Evolutionary conservation across 2,888 invertebrate genomes (phyloP), one percentile per base, ranked within the genome.

Genomic region (Platycnemis pennipes): DNA sequence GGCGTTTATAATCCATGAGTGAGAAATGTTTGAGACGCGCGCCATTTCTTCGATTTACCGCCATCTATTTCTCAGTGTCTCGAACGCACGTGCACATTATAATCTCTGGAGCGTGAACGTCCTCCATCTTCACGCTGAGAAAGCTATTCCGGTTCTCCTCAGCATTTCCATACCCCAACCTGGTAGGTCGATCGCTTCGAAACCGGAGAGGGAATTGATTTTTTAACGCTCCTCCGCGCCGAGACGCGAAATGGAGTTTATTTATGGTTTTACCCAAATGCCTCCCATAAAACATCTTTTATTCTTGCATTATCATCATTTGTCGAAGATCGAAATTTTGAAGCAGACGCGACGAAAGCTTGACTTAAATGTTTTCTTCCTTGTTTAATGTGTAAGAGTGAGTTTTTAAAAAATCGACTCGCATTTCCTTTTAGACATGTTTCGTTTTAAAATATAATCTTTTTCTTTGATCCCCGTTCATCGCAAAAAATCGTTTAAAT

Each of bases 141-240:
- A 37, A 11, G 77, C 37, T 77, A 37, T 77, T 77, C 77, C 77
- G 77, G 77, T 77, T 77, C 77, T 26, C 37, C 11, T 77, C n/a
- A n/a, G 77, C 8, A 77, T 77, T 37, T 77, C 77, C 77, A 77
- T 77, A 77, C 37, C 77, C 77, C 11, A 77, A 37, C 31, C 77
- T 16, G 31, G 77, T 16, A 77, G 16, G 31, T 11, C 16, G 5
- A 37, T 37, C 77, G 77, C 77, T 77, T 26, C 13, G 37, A 77
- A 77, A 77, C 77, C 77, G 77, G 77, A 77, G 77, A 37, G 37
- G 8, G 77, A 77, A 77, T 77, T 37, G 77, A 77, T 77, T 77
- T 63, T n/a, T 77, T 37, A 77, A 77, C 77, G 37, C 31, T 77
- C 77, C 11, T 37, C 11, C 37, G 13, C 37, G 37, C 13, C n/a